Base-by-base conservation (phyloP, 1,140 invertebrate genomes). In the Telenomus remus region DNA sequence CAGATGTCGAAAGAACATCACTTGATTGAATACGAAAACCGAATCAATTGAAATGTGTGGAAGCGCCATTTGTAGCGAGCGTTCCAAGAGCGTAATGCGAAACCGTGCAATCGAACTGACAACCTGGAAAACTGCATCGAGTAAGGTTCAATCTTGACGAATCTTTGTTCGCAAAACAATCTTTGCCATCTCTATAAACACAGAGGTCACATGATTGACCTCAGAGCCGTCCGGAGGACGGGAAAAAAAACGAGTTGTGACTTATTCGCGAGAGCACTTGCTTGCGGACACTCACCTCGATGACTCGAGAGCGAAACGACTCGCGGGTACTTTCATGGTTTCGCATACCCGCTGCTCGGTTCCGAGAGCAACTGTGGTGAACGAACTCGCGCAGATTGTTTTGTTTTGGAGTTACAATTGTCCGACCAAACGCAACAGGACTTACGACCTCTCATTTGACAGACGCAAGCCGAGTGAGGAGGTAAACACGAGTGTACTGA, bases 111-210 rank as follows among this genome's bases (percentile, higher is more conserved):
- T 27, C 19, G n/a, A 27, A 27, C 19, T 3, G 19, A 27, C 19
- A 27, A 27, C 19, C 19, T 27, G 19, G 19, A 6, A 27, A 27
- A 27, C 19, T 27, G 19, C 19, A 27, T 1, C 19, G 19, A 1
- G 19, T 27, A 6, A 27, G 19, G 6, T 39, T 9, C 37, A 39
- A 2, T 44, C 12, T 27, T 69, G 14, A 39, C 43, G 44, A 69
- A 81, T n/a, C n/a, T n/a, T 77, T 69, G 74, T 79, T 82, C 77
- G 72, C 69, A 72, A 79, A 77, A 54, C 70, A 57, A 72, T 79
- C 85, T 9, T n/a, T n/a, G 84, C 85, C 85, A 87, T 87, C 85
- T 87, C 84, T 79, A 85, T 87, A 87, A 87, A 87, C 85, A 87
- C 42, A 81, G 34, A 60, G 80, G 79, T 87, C 85, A 87, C 85